Percentiles rank a stretch among this genome's conserved stretches.
These are phyloP conservation scores for Myotis daubentonii DNA, from an alignment of 2,797 vertebrate genomes.

Conservation along the genomic window DNA sequence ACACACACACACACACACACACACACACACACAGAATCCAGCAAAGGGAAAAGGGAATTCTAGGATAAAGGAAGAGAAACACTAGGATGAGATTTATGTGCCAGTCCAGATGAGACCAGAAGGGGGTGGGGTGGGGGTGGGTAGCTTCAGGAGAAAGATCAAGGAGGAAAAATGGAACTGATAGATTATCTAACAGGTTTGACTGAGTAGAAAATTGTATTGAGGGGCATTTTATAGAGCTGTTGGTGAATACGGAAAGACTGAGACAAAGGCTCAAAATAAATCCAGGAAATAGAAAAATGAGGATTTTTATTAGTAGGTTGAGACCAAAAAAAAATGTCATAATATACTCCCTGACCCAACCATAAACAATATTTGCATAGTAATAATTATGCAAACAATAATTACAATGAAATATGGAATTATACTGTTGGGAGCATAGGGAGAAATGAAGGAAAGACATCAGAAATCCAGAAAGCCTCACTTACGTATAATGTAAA, in stretches of 20 bases:
- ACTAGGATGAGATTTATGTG: not conserved
- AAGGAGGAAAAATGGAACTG: not conserved
- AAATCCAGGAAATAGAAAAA: not conserved
- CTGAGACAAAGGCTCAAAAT: not conserved
- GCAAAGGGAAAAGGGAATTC: not conserved
- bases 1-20: too few relatives aligned
- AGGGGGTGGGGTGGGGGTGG: not conserved
- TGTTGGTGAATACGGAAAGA: not conserved
- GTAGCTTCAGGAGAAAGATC: not conserved
- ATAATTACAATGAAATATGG: not conserved
- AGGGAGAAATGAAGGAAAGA: not conserved
- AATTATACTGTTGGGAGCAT: not conserved
- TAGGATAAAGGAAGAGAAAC: not conserved
- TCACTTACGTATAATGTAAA: not conserved
- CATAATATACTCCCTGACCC: not conserved
- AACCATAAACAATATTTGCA: not conserved
- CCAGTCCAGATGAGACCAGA: not conserved
- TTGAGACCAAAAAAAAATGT: not conserved
- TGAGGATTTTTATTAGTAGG: not conserved
- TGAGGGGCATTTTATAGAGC: not conserved
- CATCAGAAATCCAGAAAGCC: not conserved
- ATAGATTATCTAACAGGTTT: not conserved
- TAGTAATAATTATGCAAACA: slow-evolving; percentile 2
- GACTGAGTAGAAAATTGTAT: not conserved
- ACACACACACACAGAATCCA: not conserved